These are phyloP conservation scores for Acleris cristana DNA, from an alignment of 2,888 invertebrate species.

Conservation along the genomic window DNA sequence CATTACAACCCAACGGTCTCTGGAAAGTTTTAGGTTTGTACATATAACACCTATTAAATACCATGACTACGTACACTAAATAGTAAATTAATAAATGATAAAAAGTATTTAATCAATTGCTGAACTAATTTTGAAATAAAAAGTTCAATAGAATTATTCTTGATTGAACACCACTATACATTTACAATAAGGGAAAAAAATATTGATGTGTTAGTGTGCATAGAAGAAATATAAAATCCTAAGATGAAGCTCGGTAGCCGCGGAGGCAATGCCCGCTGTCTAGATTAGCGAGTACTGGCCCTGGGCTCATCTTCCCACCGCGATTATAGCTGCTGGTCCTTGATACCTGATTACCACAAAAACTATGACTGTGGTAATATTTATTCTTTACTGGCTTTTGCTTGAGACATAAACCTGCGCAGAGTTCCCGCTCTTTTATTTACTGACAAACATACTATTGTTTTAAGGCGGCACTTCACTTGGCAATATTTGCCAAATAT, in stretches of 20 bases:
- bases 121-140: too few species aligned
- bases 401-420: not conserved
- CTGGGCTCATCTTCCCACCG: slow-evolving; percentile 25
- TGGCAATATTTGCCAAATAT: too few species aligned
- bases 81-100: too few species aligned
- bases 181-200: too few species aligned
- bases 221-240: not conserved
- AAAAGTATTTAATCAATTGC: too few species aligned
- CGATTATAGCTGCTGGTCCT: slow-evolving; percentile 33
- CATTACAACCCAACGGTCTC: too few species aligned
- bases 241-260: slow-evolving; percentile 7
- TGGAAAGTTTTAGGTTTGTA: too few species aligned
- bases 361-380: slow-evolving; percentile 22
- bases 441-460: slow-evolving; percentile 1
- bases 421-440: not conserved
- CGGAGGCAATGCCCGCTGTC: slow-evolving; percentile 27
- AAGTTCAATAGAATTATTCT: too few species aligned
- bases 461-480: too few species aligned
- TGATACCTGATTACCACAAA: slow-evolving; percentile 35
- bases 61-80: too few species aligned
- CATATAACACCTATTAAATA: too few species aligned
- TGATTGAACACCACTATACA: too few species aligned
- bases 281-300: slow-evolving; percentile 28
- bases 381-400: slow-evolving; percentile 1
- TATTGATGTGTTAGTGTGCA: not conserved